phyloP scores from a whole-genome alignment of 2,888 invertebrate species.

The Pilophorus perplexus region DNA sequence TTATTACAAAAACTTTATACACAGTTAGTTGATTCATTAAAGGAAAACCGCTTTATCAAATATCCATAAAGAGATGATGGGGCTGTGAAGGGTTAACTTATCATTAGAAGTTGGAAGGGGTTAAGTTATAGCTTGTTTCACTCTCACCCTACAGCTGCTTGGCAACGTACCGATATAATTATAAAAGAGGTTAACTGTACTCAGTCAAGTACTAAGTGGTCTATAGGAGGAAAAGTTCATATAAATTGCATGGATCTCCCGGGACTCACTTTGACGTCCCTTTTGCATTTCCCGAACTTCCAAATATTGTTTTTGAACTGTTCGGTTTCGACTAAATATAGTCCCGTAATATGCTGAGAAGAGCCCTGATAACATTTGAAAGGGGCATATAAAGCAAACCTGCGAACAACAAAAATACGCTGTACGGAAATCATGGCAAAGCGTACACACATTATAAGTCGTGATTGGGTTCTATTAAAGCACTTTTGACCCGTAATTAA shows the following conservation, averaged over 20 bases:
- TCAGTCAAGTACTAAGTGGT: slow-evolving; percentile 39
- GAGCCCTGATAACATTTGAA: too few species aligned
- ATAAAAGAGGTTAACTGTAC: slow-evolving; percentile 47
- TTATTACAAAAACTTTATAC: slow-evolving; percentile 46
- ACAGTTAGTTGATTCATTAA: slow-evolving; percentile 45
- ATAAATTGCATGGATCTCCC: slow-evolving; percentile 46
- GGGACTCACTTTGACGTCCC: too few species aligned
- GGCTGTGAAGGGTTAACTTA: slow-evolving; percentile 43
- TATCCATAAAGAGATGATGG: slow-evolving; percentile 47
- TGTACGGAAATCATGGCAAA: too few species aligned
- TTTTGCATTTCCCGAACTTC: slow-evolving; percentile 9
- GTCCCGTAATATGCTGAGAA: too few species aligned
- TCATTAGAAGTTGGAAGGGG: slow-evolving; percentile 42
- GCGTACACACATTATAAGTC: too few species aligned
- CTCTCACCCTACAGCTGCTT: slow-evolving; percentile 40
- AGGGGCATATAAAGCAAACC: too few species aligned
- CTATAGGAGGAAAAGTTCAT: slow-evolving; percentile 45
- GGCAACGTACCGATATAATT: slow-evolving; percentile 46
- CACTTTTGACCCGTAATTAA: too few species aligned
- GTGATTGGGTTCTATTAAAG: too few species aligned
- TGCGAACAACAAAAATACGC: too few species aligned
- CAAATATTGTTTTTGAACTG: not conserved
- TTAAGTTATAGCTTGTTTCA: slow-evolving; percentile 44
- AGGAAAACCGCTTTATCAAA: slow-evolving; percentile 46
- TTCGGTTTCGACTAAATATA: not conserved